phyloP scores from a whole-genome alignment of 1,140 invertebrate genomes.

The Trigoniulus corallinus region DNA sequence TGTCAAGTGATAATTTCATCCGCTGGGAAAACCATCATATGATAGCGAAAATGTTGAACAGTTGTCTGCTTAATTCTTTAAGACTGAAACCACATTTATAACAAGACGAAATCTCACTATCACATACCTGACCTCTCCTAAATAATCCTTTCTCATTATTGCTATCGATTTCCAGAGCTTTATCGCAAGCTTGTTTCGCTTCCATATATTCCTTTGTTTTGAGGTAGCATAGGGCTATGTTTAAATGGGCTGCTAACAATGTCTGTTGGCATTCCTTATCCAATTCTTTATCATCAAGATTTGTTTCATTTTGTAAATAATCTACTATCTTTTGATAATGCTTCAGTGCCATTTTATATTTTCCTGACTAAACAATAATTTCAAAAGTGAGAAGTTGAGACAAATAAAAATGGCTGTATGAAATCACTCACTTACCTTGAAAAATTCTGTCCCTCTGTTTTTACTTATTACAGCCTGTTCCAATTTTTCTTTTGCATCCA shows the following conservation, averaged over 20 bases:
- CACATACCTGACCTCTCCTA: constrained; percentile 58
- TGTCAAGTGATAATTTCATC: no score
- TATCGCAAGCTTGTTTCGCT: constrained; percentile 48
- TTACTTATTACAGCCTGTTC: constrained; percentile 66
- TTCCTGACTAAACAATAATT: constrained; percentile 34
- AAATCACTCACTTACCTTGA: constrained; percentile 35
- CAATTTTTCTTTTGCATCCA: constrained; percentile 59
- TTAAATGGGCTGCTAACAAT: constrained; percentile 55
- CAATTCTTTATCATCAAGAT: constrained; percentile 26
- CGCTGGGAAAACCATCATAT: no score
- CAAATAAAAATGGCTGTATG: no score
- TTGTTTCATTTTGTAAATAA: constrained; percentile 33
- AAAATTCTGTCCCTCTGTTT: constrained; percentile 80
- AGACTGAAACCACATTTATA: no score
- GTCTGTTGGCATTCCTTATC: constrained; percentile 40
- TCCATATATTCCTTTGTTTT: constrained; percentile 58
- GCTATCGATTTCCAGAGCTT: constrained; percentile 53
- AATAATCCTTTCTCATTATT: constrained; percentile 82
- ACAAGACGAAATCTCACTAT: no score
- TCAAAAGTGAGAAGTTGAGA: no score
- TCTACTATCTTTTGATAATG: constrained; percentile 64
- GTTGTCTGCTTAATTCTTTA: no score
- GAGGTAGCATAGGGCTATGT: constrained; percentile 67
- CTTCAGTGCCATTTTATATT: constrained; percentile 62
- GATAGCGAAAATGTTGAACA: no score